phyloP scores from a whole-genome alignment of 1,140 invertebrate genomes.

The Antheraea mylitta region DNA sequence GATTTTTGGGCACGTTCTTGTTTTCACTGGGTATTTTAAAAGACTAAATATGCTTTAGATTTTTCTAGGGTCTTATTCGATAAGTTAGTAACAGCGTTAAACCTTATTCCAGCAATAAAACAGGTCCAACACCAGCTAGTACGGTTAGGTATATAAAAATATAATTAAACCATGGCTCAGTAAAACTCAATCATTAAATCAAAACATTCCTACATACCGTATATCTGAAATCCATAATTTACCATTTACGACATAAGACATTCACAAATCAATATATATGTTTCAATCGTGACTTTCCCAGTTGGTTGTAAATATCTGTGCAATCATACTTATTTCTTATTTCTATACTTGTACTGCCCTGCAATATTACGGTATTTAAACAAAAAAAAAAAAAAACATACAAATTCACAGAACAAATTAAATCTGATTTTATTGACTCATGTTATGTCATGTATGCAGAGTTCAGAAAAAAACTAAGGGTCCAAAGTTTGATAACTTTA shows the following conservation, averaged over 20 bases:
- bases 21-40: neutral
- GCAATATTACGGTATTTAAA: neutral
- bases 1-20: no score
- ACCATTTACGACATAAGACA: neutral
- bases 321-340: neutral
- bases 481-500: no score
- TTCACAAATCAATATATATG: neutral
- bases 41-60: neutral
- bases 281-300: neutral
- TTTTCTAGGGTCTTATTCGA: neutral
- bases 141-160: neutral
- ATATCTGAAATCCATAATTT: conserved; percentile 1
- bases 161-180: neutral
- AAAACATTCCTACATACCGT: neutral
- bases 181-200: conserved; percentile 1
- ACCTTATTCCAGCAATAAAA: neutral
- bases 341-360: neutral
- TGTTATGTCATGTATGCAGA: no score
- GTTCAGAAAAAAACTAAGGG: no score
- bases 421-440: neutral
- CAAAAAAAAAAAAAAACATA: neutral
- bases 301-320: neutral
- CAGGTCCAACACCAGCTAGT: neutral
- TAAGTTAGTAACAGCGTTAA: neutral
- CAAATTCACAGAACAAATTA: no score